Evolutionary conservation across 1,140 invertebrate genomes (phyloP), one percentile per base, ranked within the genome.

Genomic region (Caenorhabditis tropicalis): DNA sequence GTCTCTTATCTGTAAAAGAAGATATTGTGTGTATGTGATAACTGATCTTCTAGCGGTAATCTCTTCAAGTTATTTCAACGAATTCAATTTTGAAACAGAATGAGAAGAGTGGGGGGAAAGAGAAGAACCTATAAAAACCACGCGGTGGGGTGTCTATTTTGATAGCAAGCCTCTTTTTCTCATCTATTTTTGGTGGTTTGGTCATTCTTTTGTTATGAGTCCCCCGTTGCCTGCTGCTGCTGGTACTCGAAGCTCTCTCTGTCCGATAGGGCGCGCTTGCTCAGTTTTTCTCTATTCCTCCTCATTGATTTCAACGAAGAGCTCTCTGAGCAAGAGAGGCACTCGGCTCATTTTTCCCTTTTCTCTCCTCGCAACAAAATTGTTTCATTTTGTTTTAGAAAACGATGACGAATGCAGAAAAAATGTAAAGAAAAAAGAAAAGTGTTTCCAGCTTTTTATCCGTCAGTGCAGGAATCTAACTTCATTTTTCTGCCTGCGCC

Each of bases 1-100:
- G 58, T 31, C 6, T n/a, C n/a, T 39, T 74, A 43, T 74, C 65
- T 74, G 65, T 43, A 74, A 74, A 74, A 74, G 36, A 65, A 43
- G 65, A 74, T 43, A 43, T 24, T 74, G 43, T n/a, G n/a, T n/a
- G n/a, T n/a, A n/a, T n/a, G n/a, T 74, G 33, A 29, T 19, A n/a
- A 46, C 24, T 74, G 65, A 74, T 74, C 36, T 74, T 46, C 29
- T 74, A 21, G n/a, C 15, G 53, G 27, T 43, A 51, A 27, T 56
- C 21, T 56, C 31, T 0, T 33, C 36, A 43, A 24, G 65, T 33
- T 74, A 43, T 74, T 74, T 74, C 65, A 74, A 74, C 65, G 65
- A 74, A 43, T 39, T 74, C 36, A 21, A 36, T 16, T 36, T 12
- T 6, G 21, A 31, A n/a, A 6, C n/a, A 43, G 36, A 74, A 9